Evolutionary conservation across 2,797 vertebrate species (phyloP), one percentile per base, ranked within the genome.

Genomic region (Gymnothorax reevesii): DNA sequence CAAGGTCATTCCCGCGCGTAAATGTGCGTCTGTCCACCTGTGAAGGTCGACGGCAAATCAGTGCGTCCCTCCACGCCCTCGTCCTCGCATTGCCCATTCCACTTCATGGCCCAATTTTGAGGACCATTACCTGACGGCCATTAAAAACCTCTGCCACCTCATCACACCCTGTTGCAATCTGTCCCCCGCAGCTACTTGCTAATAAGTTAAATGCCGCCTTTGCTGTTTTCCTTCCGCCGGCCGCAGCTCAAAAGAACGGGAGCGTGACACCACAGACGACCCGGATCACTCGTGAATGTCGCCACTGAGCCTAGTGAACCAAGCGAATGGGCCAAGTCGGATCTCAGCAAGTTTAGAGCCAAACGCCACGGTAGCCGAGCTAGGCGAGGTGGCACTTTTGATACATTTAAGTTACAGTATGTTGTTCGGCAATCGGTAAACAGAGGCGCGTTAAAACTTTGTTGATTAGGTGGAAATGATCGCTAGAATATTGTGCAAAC

Each of bases 41-140:
- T 95, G 94, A 96, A 95, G 95, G 95, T 95, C 94, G 94, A 83
- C 73, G 86, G 84, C 83, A 85, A 85, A 87, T 15, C 60, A 20
- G 83, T 83, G 62, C 86, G n/a, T 27, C 10, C 64, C 84, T 83
- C 33, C 49, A 57, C 27, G 12, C 54, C 69, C 49, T 15, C 55
- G 6, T 0, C 42, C 57, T 60, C 71, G 52, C 54, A 73, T 69
- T 57, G 69, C 84, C 60, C 54, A 60, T 33, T 77, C 49, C 20
- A 49, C 83, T 66, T 64, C 85, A 33, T 59, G 60, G 54, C 87
- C 88, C 89, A 88, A 90, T 89, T 88, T 92, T 92, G 93, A 93
- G 92, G 89, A 71, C 94, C 94, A 94, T 94, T 94, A 94, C 90
- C 94, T 92, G 90, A 82, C 80, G 83, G 86, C 89, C 89, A 94